Percentiles rank a stretch among this genome's conserved stretches.
These are phyloP conservation scores for Rhabdophis nuchalis DNA, from an alignment of 2,797 vertebrate genomes.

Conservation along the genomic window DNA sequence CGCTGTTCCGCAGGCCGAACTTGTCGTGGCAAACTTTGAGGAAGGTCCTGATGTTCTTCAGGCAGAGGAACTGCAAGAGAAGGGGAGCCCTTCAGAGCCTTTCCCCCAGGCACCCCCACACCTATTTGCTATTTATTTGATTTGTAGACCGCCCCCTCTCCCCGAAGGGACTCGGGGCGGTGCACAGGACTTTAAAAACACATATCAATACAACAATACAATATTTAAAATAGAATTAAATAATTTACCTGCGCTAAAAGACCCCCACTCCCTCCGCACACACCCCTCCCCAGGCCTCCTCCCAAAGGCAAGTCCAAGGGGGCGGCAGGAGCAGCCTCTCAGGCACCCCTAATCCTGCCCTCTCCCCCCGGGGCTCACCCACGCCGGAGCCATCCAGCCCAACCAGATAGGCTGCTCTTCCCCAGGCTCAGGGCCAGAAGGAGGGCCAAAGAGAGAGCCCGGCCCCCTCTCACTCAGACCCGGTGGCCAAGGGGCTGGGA, in stretches of 20 bases:
- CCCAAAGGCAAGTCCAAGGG: background rate
- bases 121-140: no score
- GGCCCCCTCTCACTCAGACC: background rate
- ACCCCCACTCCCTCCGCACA: background rate
- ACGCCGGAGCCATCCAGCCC: background rate
- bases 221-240: no score
- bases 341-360: background rate
- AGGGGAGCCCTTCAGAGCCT: background rate
- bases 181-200: no score
- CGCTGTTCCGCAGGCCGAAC: conserved; percentile 89
- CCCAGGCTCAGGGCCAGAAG: background rate
- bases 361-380: no score
- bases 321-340: background rate
- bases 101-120: no score
- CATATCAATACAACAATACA: no score
- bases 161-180: no score
- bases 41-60: conserved; percentile 98
- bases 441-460: background rate
- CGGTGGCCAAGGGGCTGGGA: background rate
- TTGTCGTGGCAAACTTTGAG: conserved; percentile 96
- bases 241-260: no score
- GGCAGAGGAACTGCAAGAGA: conserved; percentile 84
- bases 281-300: background rate
- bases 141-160: no score
- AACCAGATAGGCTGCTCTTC: background rate